Conservation (phyloP, 2,888 invertebrate genomes). For the Ornithoptera alexandrae region DNA sequence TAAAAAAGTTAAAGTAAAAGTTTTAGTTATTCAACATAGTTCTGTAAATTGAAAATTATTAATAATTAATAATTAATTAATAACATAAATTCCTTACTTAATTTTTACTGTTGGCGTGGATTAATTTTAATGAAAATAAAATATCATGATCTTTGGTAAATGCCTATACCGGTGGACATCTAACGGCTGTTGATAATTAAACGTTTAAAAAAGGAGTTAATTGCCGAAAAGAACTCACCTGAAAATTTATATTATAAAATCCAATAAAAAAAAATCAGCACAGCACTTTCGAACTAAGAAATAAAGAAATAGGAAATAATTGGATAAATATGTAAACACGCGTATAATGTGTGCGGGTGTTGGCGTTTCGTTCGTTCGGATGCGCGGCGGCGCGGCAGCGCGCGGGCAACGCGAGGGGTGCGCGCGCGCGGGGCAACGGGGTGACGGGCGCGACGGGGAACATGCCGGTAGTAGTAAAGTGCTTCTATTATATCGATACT, state of each 20-base stretch:
- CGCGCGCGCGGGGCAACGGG: slow-evolving; percentile 46
- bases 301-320: slow-evolving; percentile 43
- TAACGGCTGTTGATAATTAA: too few species aligned
- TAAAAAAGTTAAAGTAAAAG: background rate
- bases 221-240: slow-evolving; percentile 42
- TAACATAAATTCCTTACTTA: background rate
- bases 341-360: slow-evolving; percentile 47
- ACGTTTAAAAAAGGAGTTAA: too few species aligned
- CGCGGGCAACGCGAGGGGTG: slow-evolving; percentile 61
- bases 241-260: slow-evolving; percentile 42
- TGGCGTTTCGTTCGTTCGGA: slow-evolving; percentile 75
- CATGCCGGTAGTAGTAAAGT: slow-evolving; percentile 48
- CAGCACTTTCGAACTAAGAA: slow-evolving; percentile 42
- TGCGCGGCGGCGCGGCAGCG: slow-evolving; percentile 64
- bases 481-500: slow-evolving; percentile 42
- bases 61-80: too few species aligned
- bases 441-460: background rate
- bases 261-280: slow-evolving; percentile 50
- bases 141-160: background rate
- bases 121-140: background rate
- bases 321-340: slow-evolving; percentile 64
- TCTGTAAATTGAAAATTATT: too few species aligned
- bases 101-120: background rate
- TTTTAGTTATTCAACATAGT: background rate
- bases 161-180: too few species aligned